phyloP scores from a whole-genome alignment of 2,888 invertebrate species.

The Heterodera filipjevi region DNA sequence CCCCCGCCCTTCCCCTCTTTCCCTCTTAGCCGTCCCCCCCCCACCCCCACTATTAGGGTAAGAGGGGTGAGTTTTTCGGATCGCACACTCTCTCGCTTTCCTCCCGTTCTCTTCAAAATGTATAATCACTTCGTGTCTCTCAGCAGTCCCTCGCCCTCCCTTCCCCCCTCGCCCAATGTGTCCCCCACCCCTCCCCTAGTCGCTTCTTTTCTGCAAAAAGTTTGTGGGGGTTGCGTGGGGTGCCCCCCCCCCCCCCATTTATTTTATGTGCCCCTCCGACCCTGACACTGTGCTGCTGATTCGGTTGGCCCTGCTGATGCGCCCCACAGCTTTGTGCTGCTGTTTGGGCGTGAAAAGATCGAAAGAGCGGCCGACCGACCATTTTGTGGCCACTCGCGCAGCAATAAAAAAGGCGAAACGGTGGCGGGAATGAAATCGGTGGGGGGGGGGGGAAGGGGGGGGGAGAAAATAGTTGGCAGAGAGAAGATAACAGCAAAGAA shows the following conservation, averaged over 20 bases:
- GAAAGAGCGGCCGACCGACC: neutral
- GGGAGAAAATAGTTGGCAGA: neutral
- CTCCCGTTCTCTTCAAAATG: neutral
- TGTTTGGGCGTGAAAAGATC: neutral
- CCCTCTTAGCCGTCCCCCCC: no score
- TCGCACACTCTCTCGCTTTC: neutral
- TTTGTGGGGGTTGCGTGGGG: slow-evolving; percentile 1
- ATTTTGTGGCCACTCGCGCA: slow-evolving; percentile 8
- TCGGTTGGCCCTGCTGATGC: slow-evolving; percentile 11
- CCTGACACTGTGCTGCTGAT: slow-evolving; percentile 7
- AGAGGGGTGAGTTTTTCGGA: neutral
- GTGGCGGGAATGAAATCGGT: neutral
- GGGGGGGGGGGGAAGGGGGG: neutral
- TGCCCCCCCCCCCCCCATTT: neutral
- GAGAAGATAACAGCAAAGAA: neutral
- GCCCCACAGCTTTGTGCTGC: neutral
- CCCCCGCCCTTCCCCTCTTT: no score
- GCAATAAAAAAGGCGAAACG: neutral
- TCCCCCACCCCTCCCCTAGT: neutral
- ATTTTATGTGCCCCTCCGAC: slow-evolving; percentile 9
- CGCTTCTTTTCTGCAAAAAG: neutral
- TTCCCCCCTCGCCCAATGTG: neutral
- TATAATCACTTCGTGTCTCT: neutral
- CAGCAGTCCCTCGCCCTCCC: neutral
- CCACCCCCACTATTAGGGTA: neutral